Evolutionary conservation across 2,113 vertebrate genomes (phyloP).

Genomic region (Tachuris rubrigastra): DNA sequence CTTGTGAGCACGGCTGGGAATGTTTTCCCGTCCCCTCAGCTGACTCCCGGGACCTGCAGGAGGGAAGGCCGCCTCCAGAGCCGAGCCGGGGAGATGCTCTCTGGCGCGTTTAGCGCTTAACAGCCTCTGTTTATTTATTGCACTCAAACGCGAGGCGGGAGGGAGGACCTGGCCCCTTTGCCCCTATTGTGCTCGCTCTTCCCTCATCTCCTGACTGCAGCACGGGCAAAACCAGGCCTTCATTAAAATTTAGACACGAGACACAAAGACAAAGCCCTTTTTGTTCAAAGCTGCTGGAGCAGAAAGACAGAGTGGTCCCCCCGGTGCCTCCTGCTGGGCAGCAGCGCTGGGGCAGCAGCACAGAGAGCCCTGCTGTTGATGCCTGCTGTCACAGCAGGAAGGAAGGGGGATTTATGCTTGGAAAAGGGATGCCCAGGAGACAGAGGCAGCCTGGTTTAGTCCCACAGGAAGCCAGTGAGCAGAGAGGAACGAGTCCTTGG

Average conservation of each 20-base stretch:
- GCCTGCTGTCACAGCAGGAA: background rate
- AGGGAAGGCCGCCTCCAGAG: background rate
- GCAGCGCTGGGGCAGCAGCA: background rate
- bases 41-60: background rate
- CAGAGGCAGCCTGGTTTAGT: background rate
- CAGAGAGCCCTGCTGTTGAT: background rate
- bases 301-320: background rate
- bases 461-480: background rate
- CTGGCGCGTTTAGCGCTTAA: background rate
- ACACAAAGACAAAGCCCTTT: background rate
- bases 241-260: background rate
- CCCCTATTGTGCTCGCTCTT: background rate
- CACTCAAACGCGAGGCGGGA: rapidly evolving
- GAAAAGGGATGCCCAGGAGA: background rate
- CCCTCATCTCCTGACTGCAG: background rate
- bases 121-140: background rate
- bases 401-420: background rate
- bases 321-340: background rate
- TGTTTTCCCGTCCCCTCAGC: background rate
- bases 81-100: background rate
- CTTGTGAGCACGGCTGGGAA: background rate
- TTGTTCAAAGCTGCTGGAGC: background rate
- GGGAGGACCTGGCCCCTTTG: background rate
- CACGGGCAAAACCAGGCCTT: background rate
- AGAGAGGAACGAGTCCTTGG: background rate